Percentiles rank a stretch among this genome's conserved stretches.
These are phyloP conservation scores for Vespertilio murinus DNA, from an alignment of 2,797 vertebrate genomes.

Conservation along the genomic window DNA sequence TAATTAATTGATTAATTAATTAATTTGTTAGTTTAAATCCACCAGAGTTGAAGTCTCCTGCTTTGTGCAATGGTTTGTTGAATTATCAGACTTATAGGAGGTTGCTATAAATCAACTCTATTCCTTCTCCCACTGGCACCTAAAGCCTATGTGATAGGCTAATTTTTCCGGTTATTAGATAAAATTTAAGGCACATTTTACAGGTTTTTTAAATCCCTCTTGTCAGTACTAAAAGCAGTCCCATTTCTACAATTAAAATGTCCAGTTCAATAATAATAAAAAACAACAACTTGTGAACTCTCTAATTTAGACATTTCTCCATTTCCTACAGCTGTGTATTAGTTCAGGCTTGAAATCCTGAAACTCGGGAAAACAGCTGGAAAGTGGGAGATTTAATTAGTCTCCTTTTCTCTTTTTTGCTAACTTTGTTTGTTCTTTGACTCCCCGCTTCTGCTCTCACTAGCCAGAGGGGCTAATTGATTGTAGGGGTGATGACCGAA, in stretches of 20 bases:
- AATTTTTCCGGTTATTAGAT: neutral
- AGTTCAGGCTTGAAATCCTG: neutral
- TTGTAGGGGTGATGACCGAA: neutral
- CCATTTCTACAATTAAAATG: constrained; percentile 51
- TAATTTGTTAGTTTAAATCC: neutral
- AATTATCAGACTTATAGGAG: neutral
- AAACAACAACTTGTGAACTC: neutral
- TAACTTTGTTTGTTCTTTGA: neutral
- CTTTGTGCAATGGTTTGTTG: neutral
- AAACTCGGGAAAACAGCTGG: too few relatives aligned
- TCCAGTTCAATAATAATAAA: constrained; percentile 16
- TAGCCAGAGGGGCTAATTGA: neutral
- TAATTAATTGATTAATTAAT: neutral
- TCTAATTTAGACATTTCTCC: neutral
- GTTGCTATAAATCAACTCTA: neutral
- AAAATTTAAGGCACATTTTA: constrained; percentile 18
- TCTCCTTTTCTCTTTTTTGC: neutral
- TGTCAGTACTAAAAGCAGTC: neutral
- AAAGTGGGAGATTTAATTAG: neutral
- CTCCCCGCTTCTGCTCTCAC: neutral
- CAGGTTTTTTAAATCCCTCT: neutral
- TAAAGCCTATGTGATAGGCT: neutral
- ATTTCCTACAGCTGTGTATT: neutral
- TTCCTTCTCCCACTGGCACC: neutral
- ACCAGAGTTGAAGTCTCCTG: neutral